Percentiles rank a stretch among this genome's conserved stretches.
These are phyloP conservation scores for Motacilla tschutschensis DNA, from an alignment of 2,113 vertebrate species.

Conservation along the genomic window DNA sequence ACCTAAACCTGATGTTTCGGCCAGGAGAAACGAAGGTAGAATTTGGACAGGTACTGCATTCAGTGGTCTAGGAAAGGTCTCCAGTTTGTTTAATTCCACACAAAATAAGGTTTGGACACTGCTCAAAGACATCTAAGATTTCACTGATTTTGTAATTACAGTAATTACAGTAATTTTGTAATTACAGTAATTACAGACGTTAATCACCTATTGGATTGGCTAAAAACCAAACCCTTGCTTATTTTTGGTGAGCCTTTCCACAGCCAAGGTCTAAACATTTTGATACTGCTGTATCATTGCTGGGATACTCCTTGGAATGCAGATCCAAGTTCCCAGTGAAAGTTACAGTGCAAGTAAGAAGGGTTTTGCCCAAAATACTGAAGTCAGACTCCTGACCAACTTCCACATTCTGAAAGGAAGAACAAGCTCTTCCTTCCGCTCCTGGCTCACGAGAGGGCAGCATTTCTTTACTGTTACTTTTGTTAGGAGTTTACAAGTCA, in stretches of 20 bases:
- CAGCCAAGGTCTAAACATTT: neutral
- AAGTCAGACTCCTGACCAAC: neutral
- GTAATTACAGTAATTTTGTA: neutral
- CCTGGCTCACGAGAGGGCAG: constrained; percentile 14
- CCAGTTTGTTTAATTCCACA: neutral
- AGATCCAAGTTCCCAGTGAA: neutral
- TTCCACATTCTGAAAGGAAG: neutral
- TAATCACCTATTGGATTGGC: accelerated
- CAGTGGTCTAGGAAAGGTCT: neutral
- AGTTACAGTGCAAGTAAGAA: neutral
- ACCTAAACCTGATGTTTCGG: accelerated
- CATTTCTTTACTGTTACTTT: neutral
- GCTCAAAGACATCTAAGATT: neutral
- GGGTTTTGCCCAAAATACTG: neutral
- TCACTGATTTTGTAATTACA: neutral
- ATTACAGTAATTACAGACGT: neutral
- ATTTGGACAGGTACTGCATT: accelerated
- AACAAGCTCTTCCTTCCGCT: neutral
- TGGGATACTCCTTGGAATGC: neutral
- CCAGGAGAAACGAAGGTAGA: accelerated
- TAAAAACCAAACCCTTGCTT: neutral
- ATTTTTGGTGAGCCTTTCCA: neutral
- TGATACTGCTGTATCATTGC: neutral
- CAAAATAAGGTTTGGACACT: neutral
- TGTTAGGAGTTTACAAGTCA: neutral